Evolutionary conservation across 2,797 vertebrate genomes (phyloP), one percentile per base, ranked within the genome.

Genomic region (Pteropus rufus): DNA sequence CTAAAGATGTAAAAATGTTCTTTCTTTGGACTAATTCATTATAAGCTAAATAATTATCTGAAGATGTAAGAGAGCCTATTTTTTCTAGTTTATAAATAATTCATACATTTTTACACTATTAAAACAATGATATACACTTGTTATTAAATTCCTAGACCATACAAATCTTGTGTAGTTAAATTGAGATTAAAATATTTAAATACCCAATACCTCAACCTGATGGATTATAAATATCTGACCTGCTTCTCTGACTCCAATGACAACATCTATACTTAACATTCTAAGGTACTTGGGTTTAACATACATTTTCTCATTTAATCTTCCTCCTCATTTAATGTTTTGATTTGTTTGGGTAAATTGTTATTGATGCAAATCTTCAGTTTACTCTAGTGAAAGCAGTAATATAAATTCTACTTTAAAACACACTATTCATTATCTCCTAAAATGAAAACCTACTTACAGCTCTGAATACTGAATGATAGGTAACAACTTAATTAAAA

Each of bases 71-170:
- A 49, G 1, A 89, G n/a, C 0, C 24, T 31, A 54, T 75, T 92
- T 84, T 76, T 96, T 46, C 52, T 96, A 84, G 34, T 69, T 86
- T 87, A 58, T 23, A 34, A 96, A 46, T 82, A 97, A 83, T 75
- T 31, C 24, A 67, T 60, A 73, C 34, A 85, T 67, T 11, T 21
- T 84, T 69, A 82, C 7, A 29, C 23, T 80, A 73, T 36, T 36
- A 67, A 84, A 93, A 84, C 62, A 41, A 81, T 72, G 46, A 44
- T 19, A 39, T 31, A 67, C 14, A 46, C 16, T 49, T 52, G 36
- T 54, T 36, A 69, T 39, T 72, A 77, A 72, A 64, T 91, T 56
- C 80, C 70, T 89, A 90, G 19, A 87, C 11, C 24, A 81, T 4
- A 65, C 14, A 83, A 73, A 34, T 89, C 34, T 58, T 58, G n/a